Evolutionary conservation across 2,113 vertebrate genomes (phyloP), one percentile per base, ranked within the genome.

Genomic region (Salvelinus sp.): DNA sequence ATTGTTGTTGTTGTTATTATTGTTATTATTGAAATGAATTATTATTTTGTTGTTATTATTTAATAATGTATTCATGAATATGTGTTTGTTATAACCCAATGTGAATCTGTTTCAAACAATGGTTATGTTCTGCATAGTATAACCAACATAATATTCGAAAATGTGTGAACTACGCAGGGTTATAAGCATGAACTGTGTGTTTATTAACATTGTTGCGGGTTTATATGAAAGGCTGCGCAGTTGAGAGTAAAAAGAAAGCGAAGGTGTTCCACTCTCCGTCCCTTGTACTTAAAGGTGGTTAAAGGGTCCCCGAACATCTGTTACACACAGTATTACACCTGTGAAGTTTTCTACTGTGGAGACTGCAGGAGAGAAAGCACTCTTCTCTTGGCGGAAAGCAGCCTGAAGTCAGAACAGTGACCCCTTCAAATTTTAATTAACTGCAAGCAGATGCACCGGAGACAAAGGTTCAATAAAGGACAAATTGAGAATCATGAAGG

Each of bases 321-420:
- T 86, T 84, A 69, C 54, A 82, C 88, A 86, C 79, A 74, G 75
- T 85, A 81, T 90, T 88, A 82, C 91, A 89, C 86, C 87, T 91
- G 85, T 48, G 72, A 90, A 77, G 78, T 89, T 87, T 85, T 79
- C 83, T 88, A 84, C 81, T 62, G 87, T 83, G 85, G 84, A 87
- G 90, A 81, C 88, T 88, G 83, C 88, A 23, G 80, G 82, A 90
- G 85, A 86, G 85, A 89, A 88, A 88, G 88, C 76, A 44, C 70
- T 85, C 71, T 80, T 70, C 74, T 71, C 76, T 54, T 16, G 22
- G 25, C 68, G 83, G 82, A 82, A 86, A 82, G 82, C 87, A 90
- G 84, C 76, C 76, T 54, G 80, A 81, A 88, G 85, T 83, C 82
- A 79, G 78, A 76, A 86, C 80, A 76, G 66, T 75, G 87, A 85